These are phyloP conservation scores for Drosophila mimica DNA, from an alignment of 2,888 invertebrate species.

Conservation along the genomic window DNA sequence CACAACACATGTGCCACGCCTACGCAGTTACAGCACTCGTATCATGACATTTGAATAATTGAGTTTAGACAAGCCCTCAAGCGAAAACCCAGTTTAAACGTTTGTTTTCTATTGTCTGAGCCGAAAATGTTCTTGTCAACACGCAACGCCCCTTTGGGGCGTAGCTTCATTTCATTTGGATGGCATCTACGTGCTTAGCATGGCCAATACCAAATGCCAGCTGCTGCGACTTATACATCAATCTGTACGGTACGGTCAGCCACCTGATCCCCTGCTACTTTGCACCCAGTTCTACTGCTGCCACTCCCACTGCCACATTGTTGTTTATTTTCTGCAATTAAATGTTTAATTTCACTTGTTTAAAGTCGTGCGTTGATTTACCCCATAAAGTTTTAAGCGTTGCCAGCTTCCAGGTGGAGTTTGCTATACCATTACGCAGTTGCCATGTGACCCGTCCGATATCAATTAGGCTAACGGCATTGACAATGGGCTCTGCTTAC, in stretches of 20 bases:
- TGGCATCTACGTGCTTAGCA: constrained; percentile 63
- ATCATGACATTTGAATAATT: constrained; percentile 71
- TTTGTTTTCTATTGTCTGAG: constrained; percentile 51
- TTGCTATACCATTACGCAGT: constrained; percentile 36
- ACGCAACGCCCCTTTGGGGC: constrained; percentile 49
- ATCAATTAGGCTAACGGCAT: constrained; percentile 63
- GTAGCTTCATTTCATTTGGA: constrained; percentile 74
- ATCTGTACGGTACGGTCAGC: constrained; percentile 55
- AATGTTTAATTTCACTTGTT: constrained; percentile 60
- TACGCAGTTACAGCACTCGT: constrained; percentile 27
- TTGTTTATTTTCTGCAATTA: constrained; percentile 66
- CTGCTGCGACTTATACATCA: constrained; percentile 60
- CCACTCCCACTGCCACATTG: constrained; percentile 12
- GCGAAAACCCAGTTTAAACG: constrained; percentile 57
- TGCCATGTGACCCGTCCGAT: constrained; percentile 46
- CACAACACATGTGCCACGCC: constrained; percentile 56
- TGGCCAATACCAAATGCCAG: constrained; percentile 46
- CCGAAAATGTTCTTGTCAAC: constrained; percentile 48
- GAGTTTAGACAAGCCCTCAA: constrained; percentile 37
- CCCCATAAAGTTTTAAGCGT: constrained; percentile 30
- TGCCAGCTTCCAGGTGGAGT: constrained; percentile 3
- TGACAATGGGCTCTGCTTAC: constrained; percentile 56
- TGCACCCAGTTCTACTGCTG: background rate
- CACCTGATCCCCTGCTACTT: background rate
- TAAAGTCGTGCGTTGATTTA: constrained; percentile 46